Evolutionary conservation across 2,888 invertebrate species (phyloP).

Genomic region (Eutolmus rufibarbis): DNA sequence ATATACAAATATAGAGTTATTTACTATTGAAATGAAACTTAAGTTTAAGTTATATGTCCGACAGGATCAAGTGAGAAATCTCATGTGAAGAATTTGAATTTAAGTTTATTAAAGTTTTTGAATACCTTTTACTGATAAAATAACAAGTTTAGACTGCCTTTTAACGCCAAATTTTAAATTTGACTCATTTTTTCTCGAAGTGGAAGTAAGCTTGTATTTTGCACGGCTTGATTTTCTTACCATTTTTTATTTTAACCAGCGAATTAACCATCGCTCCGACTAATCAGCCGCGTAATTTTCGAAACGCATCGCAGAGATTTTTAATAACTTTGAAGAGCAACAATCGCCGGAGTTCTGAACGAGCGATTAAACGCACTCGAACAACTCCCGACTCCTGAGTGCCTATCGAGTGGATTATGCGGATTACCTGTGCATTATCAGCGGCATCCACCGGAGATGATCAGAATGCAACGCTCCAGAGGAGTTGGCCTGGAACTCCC

Average conservation of each 20-base stretch:
- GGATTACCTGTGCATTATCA: constrained; percentile 31
- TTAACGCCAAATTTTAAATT: no score
- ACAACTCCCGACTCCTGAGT: constrained; percentile 26
- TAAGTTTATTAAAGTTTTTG: no score
- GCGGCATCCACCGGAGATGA: constrained; percentile 28
- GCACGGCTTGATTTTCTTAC: background rate
- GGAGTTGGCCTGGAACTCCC: constrained; percentile 33
- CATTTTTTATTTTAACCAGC: background rate
- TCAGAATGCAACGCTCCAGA: constrained; percentile 25
- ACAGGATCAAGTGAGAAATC: no score
- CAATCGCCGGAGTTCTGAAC: constrained; percentile 22
- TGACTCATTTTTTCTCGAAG: no score
- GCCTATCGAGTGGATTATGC: constrained; percentile 24
- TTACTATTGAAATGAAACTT: no score
- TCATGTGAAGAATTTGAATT: no score
- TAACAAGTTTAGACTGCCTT: no score
- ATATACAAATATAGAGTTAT: no score
- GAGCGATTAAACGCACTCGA: constrained; percentile 35
- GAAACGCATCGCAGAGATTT: background rate
- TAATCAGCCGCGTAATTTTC: constrained; percentile 1
- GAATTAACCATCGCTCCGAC: background rate
- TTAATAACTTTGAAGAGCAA: constrained; percentile 38
- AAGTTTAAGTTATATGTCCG: no score
- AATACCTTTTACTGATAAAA: no score
- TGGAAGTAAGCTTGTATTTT: background rate